phyloP scores from a whole-genome alignment of 2,888 invertebrate genomes.

The Scaptomyza cyrtandrae region DNA sequence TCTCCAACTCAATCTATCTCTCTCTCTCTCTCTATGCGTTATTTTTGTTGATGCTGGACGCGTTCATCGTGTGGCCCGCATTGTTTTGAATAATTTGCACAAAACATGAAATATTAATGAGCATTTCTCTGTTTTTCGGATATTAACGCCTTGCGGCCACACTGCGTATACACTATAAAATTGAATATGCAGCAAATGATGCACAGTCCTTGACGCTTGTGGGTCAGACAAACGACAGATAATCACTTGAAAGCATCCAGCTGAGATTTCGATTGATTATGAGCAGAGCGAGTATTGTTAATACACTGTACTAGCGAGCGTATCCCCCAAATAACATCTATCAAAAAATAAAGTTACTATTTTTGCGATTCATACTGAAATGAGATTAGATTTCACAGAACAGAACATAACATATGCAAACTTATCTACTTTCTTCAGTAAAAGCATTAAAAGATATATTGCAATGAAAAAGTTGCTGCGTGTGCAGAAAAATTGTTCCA shows the following conservation, averaged over 20 bases:
- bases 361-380: not conserved
- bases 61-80: slow-evolving; percentile 60
- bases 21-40: slow-evolving; percentile 9
- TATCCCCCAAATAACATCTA: not conserved
- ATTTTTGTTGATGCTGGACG: slow-evolving; percentile 66
- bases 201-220: slow-evolving; percentile 35
- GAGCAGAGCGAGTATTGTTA: not conserved
- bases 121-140: slow-evolving; percentile 38
- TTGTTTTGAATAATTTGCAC: slow-evolving; percentile 79
- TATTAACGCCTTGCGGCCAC: slow-evolving; percentile 26
- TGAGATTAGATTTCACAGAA: not conserved
- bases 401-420: slow-evolving; percentile 12
- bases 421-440: slow-evolving; percentile 15
- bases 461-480: slow-evolving; percentile 44
- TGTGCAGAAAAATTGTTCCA: slow-evolving; percentile 25
- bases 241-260: slow-evolving; percentile 58
- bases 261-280: slow-evolving; percentile 48
- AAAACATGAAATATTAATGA: slow-evolving; percentile 81
- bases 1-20: not conserved
- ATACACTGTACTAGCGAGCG: not conserved
- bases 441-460: slow-evolving; percentile 35
- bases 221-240: slow-evolving; percentile 30
- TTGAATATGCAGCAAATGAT: slow-evolving; percentile 73
- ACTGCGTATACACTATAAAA: slow-evolving; percentile 74
- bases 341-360: not conserved